Base-by-base conservation (phyloP, 2,888 invertebrate species). In the Panopea generosa region DNA sequence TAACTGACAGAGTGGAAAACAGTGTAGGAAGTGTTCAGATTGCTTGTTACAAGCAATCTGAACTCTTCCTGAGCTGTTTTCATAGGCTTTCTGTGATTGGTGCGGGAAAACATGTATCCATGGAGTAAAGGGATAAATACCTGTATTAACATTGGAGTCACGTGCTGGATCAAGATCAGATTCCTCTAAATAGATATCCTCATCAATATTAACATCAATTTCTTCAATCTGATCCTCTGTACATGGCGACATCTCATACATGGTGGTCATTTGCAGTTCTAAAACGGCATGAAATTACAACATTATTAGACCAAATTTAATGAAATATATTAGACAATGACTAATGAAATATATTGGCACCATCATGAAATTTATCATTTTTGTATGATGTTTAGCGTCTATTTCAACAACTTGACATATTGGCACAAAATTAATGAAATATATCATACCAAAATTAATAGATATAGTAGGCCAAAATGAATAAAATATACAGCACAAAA, bases 201-300 rank as follows among this genome's bases (percentile, higher is more conserved):
- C 65, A 18, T 62, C 66, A 2, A 73, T 33, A 20, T 50, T 70
- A 24, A 76, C 56, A 27, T 76, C 76, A 16, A 73, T 43, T 7
- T 53, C 27, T 27, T 70, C 55, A 20, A 76, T n/a, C 16, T 53
- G 7, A 11, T 62, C 70, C 38, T 73, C 69, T n/a, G 59, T 20
- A 59, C 80, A 80, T 11, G 49, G 49, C 7, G 73, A 61, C 43
- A 80, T 26, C 29, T 67, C 53, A 27, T 76, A 76, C 22, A 71
- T 55, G 27, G 49, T 22, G 22, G 66, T 56, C 16, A 45, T 66
- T 50, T 76, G 47, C 18, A 57, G 27, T 20, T 55, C 73, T 72
- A 29, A 2, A 47, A 56, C 9, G 16, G 7, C 9, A 40, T 11
- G 9, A 40, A 11, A 11, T 40, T 40, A 40, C 7, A 40, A 7